phyloP scores from a whole-genome alignment of 2,113 vertebrate genomes.

The Saimiri boliviensis region DNA sequence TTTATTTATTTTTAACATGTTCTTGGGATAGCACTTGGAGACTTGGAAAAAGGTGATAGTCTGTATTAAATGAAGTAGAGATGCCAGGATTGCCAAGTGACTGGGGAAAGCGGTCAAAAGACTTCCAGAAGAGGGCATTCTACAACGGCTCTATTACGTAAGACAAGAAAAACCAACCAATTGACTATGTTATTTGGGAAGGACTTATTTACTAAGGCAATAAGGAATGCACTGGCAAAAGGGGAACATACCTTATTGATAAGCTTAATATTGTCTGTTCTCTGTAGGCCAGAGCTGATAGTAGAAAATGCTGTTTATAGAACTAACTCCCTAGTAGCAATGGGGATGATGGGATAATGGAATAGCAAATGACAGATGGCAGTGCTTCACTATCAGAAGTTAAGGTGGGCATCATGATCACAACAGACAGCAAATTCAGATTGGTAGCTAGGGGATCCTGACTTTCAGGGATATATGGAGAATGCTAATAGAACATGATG shows the following conservation, averaged over 20 bases:
- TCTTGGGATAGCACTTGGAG: neutral
- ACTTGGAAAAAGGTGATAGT: neutral
- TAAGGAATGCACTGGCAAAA: neutral
- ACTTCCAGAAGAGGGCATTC: neutral
- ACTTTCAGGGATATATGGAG: neutral
- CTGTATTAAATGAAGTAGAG: neutral
- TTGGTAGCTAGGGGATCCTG: neutral
- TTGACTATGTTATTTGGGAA: slow-evolving; percentile 2
- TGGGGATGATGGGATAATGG: neutral
- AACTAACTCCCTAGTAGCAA: neutral
- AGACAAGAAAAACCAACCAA: neutral
- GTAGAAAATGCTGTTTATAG: neutral
- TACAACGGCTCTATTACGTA: neutral
- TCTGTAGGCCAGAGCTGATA: neutral
- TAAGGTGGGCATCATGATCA: neutral
- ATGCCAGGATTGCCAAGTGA: neutral
- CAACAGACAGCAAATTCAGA: neutral
- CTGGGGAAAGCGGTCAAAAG: neutral
- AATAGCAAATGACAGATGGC: slow-evolving; percentile 6
- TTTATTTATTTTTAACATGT: no score
- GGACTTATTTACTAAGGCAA: neutral
- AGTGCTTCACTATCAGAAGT: neutral
- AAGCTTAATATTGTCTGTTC: slow-evolving; percentile 26
- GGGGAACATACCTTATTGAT: neutral
- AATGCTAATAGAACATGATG: neutral